These are phyloP conservation scores for Aurelia sp. DNA, from an alignment of 30 jellyfish, hydroid and myxozoan genomes.

Conservation along the genomic window DNA sequence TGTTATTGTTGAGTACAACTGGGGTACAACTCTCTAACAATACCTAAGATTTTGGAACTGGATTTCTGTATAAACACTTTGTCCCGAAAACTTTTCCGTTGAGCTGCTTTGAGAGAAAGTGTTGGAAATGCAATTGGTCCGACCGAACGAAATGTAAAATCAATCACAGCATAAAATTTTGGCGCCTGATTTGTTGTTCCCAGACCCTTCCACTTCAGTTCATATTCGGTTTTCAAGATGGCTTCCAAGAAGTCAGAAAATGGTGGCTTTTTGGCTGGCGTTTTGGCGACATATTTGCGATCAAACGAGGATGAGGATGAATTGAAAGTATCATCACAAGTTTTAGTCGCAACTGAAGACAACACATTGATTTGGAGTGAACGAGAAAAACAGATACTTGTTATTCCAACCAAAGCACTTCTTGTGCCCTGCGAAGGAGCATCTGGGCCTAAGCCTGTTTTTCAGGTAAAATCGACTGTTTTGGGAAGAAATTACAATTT, in stretches of 20 bases:
- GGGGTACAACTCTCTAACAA: no score
- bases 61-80: no score
- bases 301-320: not conserved
- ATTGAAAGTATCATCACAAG: not conserved
- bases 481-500: not conserved
- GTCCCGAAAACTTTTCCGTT: no score
- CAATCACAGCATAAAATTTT: no score
- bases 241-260: not conserved
- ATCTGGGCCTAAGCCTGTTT: constrained; percentile 19
- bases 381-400: constrained; percentile 36
- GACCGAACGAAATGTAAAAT: no score
- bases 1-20: no score
- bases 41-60: no score
- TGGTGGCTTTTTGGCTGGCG: not conserved
- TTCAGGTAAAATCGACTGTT: constrained; percentile 3
- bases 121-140: no score
- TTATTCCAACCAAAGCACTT: constrained; percentile 12
- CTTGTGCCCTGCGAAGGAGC: constrained; percentile 4
- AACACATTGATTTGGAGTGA: constrained; percentile 37
- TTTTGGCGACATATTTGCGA: constrained; percentile 19
- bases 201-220: no score
- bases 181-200: no score
- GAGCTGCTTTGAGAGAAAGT: no score
- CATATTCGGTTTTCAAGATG: no score
- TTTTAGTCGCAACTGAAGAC: constrained; percentile 25